Evolutionary conservation across 1,140 invertebrate species (phyloP).

Genomic region (Drosophila biarmipes): DNA sequence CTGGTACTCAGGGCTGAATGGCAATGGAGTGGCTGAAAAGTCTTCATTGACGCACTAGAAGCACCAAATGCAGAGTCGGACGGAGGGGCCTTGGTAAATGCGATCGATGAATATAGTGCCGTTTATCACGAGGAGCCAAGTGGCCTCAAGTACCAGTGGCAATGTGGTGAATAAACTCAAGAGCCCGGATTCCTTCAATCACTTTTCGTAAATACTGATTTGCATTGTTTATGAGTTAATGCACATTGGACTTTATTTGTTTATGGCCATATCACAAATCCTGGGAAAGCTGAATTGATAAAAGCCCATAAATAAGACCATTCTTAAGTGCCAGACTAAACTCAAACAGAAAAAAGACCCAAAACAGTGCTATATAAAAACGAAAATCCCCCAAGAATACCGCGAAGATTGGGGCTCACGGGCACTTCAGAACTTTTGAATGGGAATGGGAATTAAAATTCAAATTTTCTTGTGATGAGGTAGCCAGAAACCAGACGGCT

Average conservation of each 20-base stretch:
- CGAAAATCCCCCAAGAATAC: conserved; percentile 13
- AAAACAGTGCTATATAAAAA: conserved; percentile 35
- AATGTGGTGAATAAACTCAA: conserved; percentile 61
- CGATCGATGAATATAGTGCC: conserved; percentile 35
- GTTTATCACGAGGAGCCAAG: conserved; percentile 40
- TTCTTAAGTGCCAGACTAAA: conserved; percentile 67
- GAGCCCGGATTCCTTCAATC: conserved; percentile 49
- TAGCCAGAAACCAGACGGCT: conserved; percentile 29
- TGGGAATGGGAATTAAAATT: conserved; percentile 20
- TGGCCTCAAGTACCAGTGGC: conserved; percentile 52
- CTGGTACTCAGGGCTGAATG: conserved; percentile 30
- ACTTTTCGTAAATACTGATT: conserved; percentile 73
- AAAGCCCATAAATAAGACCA: conserved; percentile 75
- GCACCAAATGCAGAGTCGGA: not conserved
- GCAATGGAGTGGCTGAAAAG: conserved; percentile 42
- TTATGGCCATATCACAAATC: conserved; percentile 62
- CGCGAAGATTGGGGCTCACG: conserved; percentile 8
- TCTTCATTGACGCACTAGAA: conserved; percentile 50
- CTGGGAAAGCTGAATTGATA: conserved; percentile 43
- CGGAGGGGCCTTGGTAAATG: conserved; percentile 21
- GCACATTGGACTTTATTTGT: conserved; percentile 73
- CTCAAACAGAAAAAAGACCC: conserved; percentile 32
- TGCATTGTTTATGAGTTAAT: conserved; percentile 66
- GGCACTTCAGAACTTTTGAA: conserved; percentile 36
- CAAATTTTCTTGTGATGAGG: conserved; percentile 13